Evolutionary conservation across 2,113 vertebrate species (phyloP), one percentile per base, ranked within the genome.

Genomic region (Pachycephala philippinensis): DNA sequence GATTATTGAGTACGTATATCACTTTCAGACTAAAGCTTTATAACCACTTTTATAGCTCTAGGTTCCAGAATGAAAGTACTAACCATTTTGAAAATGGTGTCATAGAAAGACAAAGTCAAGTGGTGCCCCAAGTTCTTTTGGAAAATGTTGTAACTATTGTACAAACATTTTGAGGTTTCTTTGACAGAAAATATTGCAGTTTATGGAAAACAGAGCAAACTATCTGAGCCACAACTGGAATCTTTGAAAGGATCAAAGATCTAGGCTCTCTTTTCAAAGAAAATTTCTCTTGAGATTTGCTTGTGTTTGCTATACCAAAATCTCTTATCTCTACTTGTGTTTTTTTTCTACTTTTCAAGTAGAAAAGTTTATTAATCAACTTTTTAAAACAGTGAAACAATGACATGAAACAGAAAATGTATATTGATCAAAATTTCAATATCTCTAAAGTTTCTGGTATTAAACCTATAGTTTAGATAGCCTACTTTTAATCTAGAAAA

Each of bases 1-100:
- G 57, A 87, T 75, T 84, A 61, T 83, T 59, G 30, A 84, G 7
- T 30, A 68, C 1, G 4, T 89, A 91, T 77, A 60, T 89, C 0
- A 79, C 45, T 89, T 96, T 95, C 50, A 49, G 39, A 63, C 50
- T 84, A 81, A 84, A 78, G 45, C 35, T 56, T 97, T 72, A 84
- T 85, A 94, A 84, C 39, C 95, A 64, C 72, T 87, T 93, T 35
- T 44, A 24, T 15, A n/a, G 13, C 24, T n/a, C 14, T 4, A 30
- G 20, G 11, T 53, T 72, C 16, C n/a, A 47, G 30, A 80, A 71
- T 37, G 5, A 11, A 80, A 91, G 4, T 53, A 33, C 4, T n/a
- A 65, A 61, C 59, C 1, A 19, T n/a, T 44, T 81, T 78, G 28
- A 70, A 74, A 84, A 37, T 13, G 24, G 27, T 11, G 26, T 72